phyloP scores from a whole-genome alignment of 2,888 invertebrate genomes.

The Eupithecia insigniata region DNA sequence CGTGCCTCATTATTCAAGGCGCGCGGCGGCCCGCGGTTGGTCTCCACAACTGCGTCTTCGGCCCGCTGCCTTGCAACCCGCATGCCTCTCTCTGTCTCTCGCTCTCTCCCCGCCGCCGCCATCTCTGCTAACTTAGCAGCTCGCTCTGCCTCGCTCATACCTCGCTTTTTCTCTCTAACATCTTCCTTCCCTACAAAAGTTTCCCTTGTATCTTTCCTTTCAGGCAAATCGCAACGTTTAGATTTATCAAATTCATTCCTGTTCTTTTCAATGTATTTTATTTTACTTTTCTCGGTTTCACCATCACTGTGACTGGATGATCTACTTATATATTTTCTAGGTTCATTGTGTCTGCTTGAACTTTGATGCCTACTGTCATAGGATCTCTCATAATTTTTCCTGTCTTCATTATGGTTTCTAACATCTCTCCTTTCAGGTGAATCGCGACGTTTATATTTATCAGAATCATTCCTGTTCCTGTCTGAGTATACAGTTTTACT shows the following conservation, averaged over 20 bases:
- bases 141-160: constrained; percentile 78
- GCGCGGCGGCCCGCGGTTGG: constrained; percentile 86
- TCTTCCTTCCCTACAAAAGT: constrained; percentile 41
- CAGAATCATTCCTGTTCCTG: constrained; percentile 19
- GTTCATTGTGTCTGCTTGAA: constrained; percentile 35
- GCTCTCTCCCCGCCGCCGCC: constrained; percentile 90
- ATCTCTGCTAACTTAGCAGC: constrained; percentile 88
- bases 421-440: constrained; percentile 28
- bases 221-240: constrained; percentile 14
- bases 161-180: constrained; percentile 42
- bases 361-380: constrained; percentile 23
- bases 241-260: constrained; percentile 11
- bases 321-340: constrained; percentile 51
- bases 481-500: constrained; percentile 48
- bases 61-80: constrained; percentile 75
- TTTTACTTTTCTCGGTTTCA: constrained; percentile 46
- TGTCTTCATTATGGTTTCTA: constrained; percentile 18
- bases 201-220: constrained; percentile 38
- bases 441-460: constrained; percentile 10
- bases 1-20: constrained; percentile 83
- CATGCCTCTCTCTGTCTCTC: constrained; percentile 86
- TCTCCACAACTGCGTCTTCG: constrained; percentile 70
- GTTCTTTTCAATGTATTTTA: constrained; percentile 44
- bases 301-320: constrained; percentile 46
- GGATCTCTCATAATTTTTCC: constrained; percentile 17